These are phyloP conservation scores for Drosophila orosa DNA, from an alignment of 1,140 invertebrate genomes.

Conservation along the genomic window DNA sequence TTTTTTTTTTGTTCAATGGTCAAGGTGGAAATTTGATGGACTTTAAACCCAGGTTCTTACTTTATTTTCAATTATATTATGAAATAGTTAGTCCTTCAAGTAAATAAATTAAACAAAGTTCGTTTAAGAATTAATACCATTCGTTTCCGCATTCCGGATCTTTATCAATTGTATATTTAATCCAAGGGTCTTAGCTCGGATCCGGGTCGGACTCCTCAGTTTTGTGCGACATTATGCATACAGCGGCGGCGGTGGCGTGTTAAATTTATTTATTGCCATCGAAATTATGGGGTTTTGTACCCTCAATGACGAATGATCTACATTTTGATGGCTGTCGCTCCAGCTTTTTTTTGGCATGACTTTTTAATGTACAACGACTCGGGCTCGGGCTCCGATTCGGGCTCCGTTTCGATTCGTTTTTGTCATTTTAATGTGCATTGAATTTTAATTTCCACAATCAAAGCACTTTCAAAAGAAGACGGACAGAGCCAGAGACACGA, in stretches of 20 bases:
- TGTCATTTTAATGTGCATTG: conserved; percentile 80
- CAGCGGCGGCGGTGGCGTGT: conserved; percentile 61
- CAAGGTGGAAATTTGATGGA: neutral
- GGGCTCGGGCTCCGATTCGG: conserved; percentile 17
- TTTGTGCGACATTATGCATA: conserved; percentile 51
- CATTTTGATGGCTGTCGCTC: conserved; percentile 69
- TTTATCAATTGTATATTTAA: conserved; percentile 5
- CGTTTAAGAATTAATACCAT: too few species aligned
- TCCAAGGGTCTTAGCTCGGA: neutral
- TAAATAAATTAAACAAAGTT: neutral
- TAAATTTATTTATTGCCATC: conserved; percentile 76
- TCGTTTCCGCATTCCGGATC: conserved; percentile 6
- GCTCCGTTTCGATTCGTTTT: conserved; percentile 65
- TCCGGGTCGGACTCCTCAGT: conserved; percentile 20
- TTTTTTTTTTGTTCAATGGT: conserved; percentile 7
- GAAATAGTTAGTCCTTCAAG: neutral
- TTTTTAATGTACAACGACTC: conserved; percentile 70
- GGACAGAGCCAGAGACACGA: conserved; percentile 23
- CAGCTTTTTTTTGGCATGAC: conserved; percentile 51
- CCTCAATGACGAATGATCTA: conserved; percentile 79
- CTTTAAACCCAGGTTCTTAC: neutral
- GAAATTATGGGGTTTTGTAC: conserved; percentile 69
- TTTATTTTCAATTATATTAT: neutral
- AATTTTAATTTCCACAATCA: conserved; percentile 79
- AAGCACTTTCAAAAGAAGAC: conserved; percentile 50